Percentiles rank a stretch among this genome's conserved stretches.
Evolutionary conservation across 2,888 invertebrate genomes (phyloP).

Genomic region (Ypsolopha sequella): DNA sequence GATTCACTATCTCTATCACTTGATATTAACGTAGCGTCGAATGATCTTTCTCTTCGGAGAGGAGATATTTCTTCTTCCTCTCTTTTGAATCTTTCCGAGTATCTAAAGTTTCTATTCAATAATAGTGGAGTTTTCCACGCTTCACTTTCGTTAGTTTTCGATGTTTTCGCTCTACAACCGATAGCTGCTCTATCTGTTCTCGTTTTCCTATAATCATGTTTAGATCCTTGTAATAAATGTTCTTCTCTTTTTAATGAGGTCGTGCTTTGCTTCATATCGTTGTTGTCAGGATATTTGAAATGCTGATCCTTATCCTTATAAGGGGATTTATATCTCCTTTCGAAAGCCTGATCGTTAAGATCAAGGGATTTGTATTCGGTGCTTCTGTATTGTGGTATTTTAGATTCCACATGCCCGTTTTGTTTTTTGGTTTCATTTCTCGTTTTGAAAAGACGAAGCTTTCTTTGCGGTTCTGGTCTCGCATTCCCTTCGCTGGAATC

Average conservation of each 20-base stretch:
- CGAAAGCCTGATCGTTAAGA: conserved; percentile 41
- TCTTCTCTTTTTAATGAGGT: conserved; percentile 58
- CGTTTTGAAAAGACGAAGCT: conserved; percentile 79
- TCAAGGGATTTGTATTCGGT: conserved; percentile 53
- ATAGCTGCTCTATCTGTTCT: conserved; percentile 55
- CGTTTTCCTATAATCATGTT: conserved; percentile 57
- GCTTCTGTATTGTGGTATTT: conserved; percentile 34
- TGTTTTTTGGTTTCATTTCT: conserved; percentile 78
- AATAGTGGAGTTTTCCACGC: conserved; percentile 60
- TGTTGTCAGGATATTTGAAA: conserved; percentile 49
- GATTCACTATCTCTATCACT: conserved; percentile 44
- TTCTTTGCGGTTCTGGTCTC: conserved; percentile 62
- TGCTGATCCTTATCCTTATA: conserved; percentile 58
- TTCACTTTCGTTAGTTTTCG: conserved; percentile 52
- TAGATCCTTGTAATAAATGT: conserved; percentile 55
- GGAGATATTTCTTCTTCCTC: conserved; percentile 43
- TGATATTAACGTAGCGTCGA: conserved; percentile 51
- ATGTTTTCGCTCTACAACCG: conserved; percentile 59
- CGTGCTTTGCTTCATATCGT: conserved; percentile 53
- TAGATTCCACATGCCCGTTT: conserved; percentile 38
- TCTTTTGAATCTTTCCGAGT: conserved; percentile 60
- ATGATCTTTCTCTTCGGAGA: conserved; percentile 62
- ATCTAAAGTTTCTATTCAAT: conserved; percentile 51
- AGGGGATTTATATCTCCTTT: conserved; percentile 55
- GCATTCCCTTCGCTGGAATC: conserved; percentile 69